Percentiles rank a stretch among this genome's conserved stretches.
Evolutionary conservation across 1,140 invertebrate genomes (phyloP).

Genomic region (Drosophila subobscura): DNA sequence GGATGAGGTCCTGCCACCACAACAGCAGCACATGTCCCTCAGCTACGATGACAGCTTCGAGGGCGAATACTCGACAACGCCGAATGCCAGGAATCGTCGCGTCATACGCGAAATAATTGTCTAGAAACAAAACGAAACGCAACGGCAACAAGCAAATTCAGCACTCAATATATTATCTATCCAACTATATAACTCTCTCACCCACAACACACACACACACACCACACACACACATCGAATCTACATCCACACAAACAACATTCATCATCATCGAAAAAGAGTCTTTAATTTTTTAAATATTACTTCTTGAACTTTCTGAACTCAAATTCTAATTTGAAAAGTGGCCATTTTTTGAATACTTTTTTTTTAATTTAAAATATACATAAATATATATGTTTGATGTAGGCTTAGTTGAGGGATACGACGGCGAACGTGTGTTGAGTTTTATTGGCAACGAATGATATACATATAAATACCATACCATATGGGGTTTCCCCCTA

Average conservation of each 20-base stretch:
- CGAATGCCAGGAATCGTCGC: slow-evolving; percentile 93
- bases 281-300: slow-evolving; percentile 4
- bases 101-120: slow-evolving; percentile 98
- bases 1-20: slow-evolving; percentile 88
- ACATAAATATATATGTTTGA: slow-evolving; percentile 48
- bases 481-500: neutral
- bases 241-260: slow-evolving; percentile 5
- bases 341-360: slow-evolving; percentile 63
- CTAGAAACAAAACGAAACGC: slow-evolving; percentile 83
- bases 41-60: slow-evolving; percentile 96
- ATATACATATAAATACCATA: slow-evolving; percentile 45
- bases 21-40: slow-evolving; percentile 91
- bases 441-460: slow-evolving; percentile 79
- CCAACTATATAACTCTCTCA: neutral
- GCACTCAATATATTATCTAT: slow-evolving; percentile 35
- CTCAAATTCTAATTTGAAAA: slow-evolving; percentile 48
- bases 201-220: slow-evolving; percentile 31
- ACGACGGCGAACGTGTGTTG: slow-evolving; percentile 65
- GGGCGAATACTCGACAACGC: slow-evolving; percentile 96
- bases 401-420: slow-evolving; percentile 62
- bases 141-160: slow-evolving; percentile 21
- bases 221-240: slow-evolving; percentile 11
- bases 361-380: slow-evolving; percentile 36
- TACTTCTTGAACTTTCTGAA: slow-evolving; percentile 9
- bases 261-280: slow-evolving; percentile 7